Evolutionary conservation across 2,797 vertebrate genomes (phyloP).

Genomic region (Pterois miles): DNA sequence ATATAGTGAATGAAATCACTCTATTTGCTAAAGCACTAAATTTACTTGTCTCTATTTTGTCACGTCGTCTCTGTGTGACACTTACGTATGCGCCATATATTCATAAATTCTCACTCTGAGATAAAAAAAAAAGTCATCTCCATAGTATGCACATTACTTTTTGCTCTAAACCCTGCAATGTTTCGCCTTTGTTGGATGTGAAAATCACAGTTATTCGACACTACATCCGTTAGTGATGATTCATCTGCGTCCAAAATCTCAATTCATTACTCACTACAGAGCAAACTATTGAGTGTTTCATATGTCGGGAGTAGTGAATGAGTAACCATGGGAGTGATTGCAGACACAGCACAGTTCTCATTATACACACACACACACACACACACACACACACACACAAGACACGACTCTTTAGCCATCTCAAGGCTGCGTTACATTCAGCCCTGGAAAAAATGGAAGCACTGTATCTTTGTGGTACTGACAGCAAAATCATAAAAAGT

Average conservation of each 20-base stretch:
- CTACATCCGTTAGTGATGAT: neutral
- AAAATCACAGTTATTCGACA: neutral
- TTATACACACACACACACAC: neutral
- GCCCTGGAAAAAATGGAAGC: neutral
- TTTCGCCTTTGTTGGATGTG: neutral
- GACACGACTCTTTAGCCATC: neutral
- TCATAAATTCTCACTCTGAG: neutral
- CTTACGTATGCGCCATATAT: neutral
- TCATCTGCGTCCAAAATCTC: neutral
- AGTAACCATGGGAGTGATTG: constrained; percentile 2
- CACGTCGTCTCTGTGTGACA: neutral
- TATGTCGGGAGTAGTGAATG: neutral
- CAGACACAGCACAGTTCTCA: neutral
- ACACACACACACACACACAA: neutral
- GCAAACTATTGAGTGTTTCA: neutral
- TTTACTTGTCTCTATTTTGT: neutral
- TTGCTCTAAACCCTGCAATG: neutral
- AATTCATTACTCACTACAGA: neutral
- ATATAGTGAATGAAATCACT: neutral
- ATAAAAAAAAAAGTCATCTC: neutral
- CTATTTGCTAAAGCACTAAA: neutral
- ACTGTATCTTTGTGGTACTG: neutral
- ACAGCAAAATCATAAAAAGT: neutral
- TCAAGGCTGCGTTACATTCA: neutral
- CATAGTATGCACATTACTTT: neutral